Evolutionary conservation across 2,888 invertebrate species (phyloP), one percentile per base, ranked within the genome.

Genomic region (Platypus cylindrus): DNA sequence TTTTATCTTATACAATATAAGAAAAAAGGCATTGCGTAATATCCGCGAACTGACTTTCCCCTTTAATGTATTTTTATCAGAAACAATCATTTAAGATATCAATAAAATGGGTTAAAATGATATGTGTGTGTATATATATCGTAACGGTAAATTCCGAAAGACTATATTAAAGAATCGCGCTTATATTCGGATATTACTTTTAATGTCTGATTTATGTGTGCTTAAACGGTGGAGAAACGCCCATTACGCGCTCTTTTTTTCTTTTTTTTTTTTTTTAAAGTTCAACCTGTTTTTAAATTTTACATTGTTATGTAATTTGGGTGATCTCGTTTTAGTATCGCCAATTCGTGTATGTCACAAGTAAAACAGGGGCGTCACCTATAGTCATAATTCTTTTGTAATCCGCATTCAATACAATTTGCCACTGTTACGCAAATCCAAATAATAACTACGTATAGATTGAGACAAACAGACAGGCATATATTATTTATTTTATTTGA

Each of bases 251-350:
- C n/a, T n/a, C n/a, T n/a, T n/a, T n/a, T n/a, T n/a, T n/a, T n/a
- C n/a, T n/a, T n/a, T n/a, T n/a, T n/a, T n/a, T 25, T 14, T 34
- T 34, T 38, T 35, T 39, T 36, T 30, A 39, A 39, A 39, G 39
- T 39, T 39, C 39, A 39, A 39, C 39, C 29, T 36, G 38, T 36
- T 36, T 39, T 39, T 32, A 39, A 36, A 36, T 39, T 39, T 39
- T 39, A 39, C 39, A 34, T 36, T 32, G 36, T 39, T 36, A 39
- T 36, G 33, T 36, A 39, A 39, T 18, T 26, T 15, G 17, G 25
- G 25, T 36, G 36, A 36, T 39, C 36, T 24, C 36, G 25, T 39
- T 38, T 38, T n/a, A n/a, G n/a, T n/a, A 35, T 35, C 35, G 30
- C 24, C 26, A 35, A 35, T 35, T 25, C 30, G 30, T 22, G 35